These are phyloP conservation scores for Eurosta solidaginis DNA, from an alignment of 1,140 invertebrate genomes.

Conservation along the genomic window DNA sequence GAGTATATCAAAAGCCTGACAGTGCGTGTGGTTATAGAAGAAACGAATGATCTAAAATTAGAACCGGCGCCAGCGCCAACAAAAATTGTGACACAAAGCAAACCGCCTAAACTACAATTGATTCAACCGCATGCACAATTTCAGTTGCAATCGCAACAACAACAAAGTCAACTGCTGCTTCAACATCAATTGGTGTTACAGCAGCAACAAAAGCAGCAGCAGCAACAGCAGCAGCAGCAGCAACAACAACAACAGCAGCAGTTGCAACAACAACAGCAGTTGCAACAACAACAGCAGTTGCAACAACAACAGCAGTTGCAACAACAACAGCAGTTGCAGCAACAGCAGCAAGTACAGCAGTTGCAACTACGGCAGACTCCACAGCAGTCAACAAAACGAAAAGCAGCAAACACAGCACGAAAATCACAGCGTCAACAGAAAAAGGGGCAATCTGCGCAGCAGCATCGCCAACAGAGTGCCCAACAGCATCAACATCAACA, in stretches of 20 bases:
- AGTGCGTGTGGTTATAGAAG: conserved; percentile 41
- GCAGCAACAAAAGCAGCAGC: conserved; percentile 32
- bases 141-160: conserved; percentile 38
- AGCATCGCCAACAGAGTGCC: conserved; percentile 38
- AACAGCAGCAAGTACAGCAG: conserved; percentile 40
- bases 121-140: conserved; percentile 38
- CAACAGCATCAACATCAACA: conserved; percentile 41
- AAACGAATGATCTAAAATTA: conserved; percentile 30
- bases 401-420: conserved; percentile 37
- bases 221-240: conserved; percentile 34
- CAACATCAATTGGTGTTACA: conserved; percentile 43
- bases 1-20: conserved; percentile 56
- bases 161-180: conserved; percentile 40
- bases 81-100: conserved; percentile 1
- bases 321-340: conserved; percentile 39
- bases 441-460: conserved; percentile 36
- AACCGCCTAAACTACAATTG: neutral
- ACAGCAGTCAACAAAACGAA: conserved; percentile 36
- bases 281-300: conserved; percentile 26
- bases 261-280: neutral
- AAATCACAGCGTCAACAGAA: conserved; percentile 33
- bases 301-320: conserved; percentile 34
- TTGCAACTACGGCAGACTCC: conserved; percentile 45
- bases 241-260: conserved; percentile 38
- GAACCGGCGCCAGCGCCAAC: neutral